These are phyloP conservation scores for Stichodactyla mertensii DNA, from an alignment of 64 coral and sea anemone species.

Conservation along the genomic window DNA sequence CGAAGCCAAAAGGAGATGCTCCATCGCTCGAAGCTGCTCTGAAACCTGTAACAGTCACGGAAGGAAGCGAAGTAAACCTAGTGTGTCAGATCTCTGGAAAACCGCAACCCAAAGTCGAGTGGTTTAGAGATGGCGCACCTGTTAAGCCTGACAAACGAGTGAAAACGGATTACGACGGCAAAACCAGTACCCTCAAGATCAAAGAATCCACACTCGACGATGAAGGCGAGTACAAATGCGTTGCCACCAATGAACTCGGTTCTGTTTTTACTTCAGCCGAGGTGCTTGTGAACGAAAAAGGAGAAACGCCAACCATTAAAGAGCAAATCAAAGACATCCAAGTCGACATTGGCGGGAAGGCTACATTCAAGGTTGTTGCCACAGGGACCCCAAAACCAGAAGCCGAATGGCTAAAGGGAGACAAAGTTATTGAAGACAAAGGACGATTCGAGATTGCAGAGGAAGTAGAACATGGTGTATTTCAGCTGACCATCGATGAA, in stretches of 20 bases:
- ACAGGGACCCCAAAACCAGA: conserved; percentile 38
- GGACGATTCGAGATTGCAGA: conserved; percentile 58
- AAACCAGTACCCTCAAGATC: conserved; percentile 48
- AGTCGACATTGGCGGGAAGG: conserved; percentile 24
- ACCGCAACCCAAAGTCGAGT: conserved; percentile 70
- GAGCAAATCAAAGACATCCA: conserved; percentile 48
- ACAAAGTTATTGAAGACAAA: conserved; percentile 41
- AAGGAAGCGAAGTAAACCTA: conserved; percentile 53
- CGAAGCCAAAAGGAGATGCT: conserved; percentile 50
- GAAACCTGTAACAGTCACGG: conserved; percentile 49
- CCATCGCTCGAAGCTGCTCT: conserved; percentile 51
- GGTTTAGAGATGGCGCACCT: conserved; percentile 62
- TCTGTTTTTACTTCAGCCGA: conserved; percentile 48
- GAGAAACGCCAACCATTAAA: conserved; percentile 44
- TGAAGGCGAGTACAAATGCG: conserved; percentile 73
- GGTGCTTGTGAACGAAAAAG: conserved; percentile 66
- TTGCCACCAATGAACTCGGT: conserved; percentile 61
- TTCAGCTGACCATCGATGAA: conserved; percentile 58
- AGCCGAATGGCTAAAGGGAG: conserved; percentile 50
- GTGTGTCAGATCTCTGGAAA: conserved; percentile 64
- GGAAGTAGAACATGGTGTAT: conserved; percentile 49
- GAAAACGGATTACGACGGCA: conserved; percentile 44
- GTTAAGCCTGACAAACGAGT: conserved; percentile 49
- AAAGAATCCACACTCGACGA: conserved; percentile 44
- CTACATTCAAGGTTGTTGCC: conserved; percentile 39